These are phyloP conservation scores for Thamnophis elegans DNA, from an alignment of 2,797 vertebrate species.

Conservation along the genomic window DNA sequence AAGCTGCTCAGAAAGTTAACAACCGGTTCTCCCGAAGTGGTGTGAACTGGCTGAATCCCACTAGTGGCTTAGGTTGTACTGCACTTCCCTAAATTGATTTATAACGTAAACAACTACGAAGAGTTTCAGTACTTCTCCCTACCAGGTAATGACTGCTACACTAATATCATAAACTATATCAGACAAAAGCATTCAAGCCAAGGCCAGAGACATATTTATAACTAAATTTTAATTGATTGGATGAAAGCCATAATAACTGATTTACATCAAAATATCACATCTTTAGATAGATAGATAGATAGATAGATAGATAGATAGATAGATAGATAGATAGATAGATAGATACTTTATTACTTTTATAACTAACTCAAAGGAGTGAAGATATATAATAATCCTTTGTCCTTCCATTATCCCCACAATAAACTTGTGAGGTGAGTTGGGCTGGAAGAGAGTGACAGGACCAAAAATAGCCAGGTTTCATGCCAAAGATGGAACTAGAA, in stretches of 20 bases:
- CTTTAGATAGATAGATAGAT: background rate
- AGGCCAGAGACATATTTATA: background rate
- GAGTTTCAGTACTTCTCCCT: background rate
- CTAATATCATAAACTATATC: background rate
- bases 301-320: too few relatives aligned
- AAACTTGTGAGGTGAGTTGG: background rate
- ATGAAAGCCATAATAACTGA: background rate
- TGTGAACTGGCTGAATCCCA: too few relatives aligned
- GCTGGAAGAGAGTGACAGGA: background rate
- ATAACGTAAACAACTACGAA: background rate
- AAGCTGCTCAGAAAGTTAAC: too few relatives aligned
- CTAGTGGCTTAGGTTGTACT: background rate
- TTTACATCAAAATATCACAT: background rate
- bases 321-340: too few relatives aligned
- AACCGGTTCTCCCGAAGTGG: too few relatives aligned
- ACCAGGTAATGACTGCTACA: background rate
- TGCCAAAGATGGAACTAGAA: background rate
- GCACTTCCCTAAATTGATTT: background rate
- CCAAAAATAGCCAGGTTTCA: background rate
- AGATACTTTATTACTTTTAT: background rate
- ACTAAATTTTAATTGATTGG: background rate
- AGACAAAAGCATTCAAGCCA: background rate
- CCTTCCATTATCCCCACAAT: background rate
- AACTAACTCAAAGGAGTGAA: background rate
- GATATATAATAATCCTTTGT: background rate